These are phyloP conservation scores for Schizopygopsis pylzovi DNA, from an alignment of 2,797 vertebrate species.

Conservation along the genomic window DNA sequence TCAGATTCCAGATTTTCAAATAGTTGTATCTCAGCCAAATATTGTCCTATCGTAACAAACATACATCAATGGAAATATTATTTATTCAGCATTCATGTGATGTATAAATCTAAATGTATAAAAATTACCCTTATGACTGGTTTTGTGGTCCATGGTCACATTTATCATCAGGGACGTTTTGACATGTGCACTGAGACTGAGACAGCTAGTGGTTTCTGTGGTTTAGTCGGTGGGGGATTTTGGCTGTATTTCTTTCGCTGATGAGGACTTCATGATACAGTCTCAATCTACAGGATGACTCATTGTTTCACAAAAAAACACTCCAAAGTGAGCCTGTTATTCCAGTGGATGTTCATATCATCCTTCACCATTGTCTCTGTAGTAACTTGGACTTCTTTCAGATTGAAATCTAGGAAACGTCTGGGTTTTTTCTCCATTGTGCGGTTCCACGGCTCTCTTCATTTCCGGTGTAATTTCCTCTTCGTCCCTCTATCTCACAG, in stretches of 20 bases:
- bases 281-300: background rate
- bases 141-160: no score
- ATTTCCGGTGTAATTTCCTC: slow-evolving; percentile 63
- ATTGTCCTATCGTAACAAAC: no score
- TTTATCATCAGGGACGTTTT: no score
- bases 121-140: no score
- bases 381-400: background rate
- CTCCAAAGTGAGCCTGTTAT: background rate
- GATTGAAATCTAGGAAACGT: slow-evolving; percentile 16
- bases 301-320: background rate
- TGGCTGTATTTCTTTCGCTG: background rate
- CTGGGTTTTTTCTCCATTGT: slow-evolving; percentile 17
- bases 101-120: no score
- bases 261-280: no score
- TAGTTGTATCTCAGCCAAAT: no score
- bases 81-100: no score
- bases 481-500: slow-evolving; percentile 7
- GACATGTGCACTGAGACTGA: background rate
- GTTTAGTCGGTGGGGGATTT: background rate
- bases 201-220: background rate
- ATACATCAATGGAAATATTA: no score
- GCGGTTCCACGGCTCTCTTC: slow-evolving; percentile 38
- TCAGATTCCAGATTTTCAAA: no score
- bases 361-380: background rate
- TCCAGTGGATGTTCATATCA: background rate